Conservation (phyloP, 1,140 invertebrate species). For the Temnothorax curvispinosus region DNA sequence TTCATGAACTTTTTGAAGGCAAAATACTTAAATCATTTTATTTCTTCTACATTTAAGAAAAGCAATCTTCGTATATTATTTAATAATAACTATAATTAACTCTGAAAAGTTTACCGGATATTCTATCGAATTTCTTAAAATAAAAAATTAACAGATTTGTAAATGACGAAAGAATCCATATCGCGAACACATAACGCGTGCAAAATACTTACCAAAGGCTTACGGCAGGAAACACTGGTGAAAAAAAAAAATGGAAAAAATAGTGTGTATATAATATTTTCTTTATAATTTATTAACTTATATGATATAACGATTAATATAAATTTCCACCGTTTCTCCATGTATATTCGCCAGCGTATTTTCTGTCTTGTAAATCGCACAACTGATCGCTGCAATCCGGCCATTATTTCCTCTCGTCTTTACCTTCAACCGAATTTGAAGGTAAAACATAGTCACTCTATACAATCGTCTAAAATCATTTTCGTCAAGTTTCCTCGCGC, state of each 20-base stretch:
- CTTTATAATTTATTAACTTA: conserved; percentile 57
- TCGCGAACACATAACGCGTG: background rate
- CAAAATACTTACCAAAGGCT: background rate
- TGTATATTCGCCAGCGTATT: background rate
- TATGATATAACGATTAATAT: conserved; percentile 41
- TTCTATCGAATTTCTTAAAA: background rate
- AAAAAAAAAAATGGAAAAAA: background rate
- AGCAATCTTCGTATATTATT: background rate
- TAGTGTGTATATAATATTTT: background rate
- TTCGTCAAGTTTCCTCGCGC: conserved; percentile 75
- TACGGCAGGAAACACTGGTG: background rate
- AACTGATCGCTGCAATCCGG: background rate
- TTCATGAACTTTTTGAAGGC: background rate
- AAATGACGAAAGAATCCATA: background rate
- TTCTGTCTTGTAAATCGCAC: background rate
- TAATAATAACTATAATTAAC: background rate
- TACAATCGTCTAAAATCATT: background rate
- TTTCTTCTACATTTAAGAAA: background rate
- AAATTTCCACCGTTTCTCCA: conserved; percentile 42
- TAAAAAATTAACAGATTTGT: background rate
- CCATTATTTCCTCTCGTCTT: background rate
- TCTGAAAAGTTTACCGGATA: background rate
- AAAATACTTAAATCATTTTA: background rate
- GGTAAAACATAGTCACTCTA: conserved; percentile 40
- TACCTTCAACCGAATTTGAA: conserved; percentile 36